A percentile compares a stretch with the other conserved stretches of the same genome.
Evolutionary conservation across 2,113 vertebrate genomes (phyloP).

Genomic region (Otus sunia): DNA sequence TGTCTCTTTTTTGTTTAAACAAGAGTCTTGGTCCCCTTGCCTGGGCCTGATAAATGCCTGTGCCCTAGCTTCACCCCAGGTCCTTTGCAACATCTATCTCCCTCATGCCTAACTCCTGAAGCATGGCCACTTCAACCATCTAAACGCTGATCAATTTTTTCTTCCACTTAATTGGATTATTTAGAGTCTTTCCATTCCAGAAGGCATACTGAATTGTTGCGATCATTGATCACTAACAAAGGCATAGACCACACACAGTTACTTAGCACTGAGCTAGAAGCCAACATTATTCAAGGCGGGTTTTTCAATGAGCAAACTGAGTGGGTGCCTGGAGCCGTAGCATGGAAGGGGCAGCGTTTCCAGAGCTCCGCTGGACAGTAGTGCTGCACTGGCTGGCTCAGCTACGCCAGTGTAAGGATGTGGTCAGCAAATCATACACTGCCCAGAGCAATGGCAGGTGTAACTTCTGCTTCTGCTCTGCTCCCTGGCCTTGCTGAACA

Average conservation of each 20-base stretch:
- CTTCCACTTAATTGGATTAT: neutral
- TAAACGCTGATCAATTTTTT: neutral
- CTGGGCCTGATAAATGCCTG: neutral
- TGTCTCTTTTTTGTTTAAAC: neutral
- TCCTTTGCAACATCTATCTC: neutral
- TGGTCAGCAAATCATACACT: neutral
- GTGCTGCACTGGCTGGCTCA: neutral
- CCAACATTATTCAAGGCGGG: neutral
- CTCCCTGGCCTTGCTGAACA: neutral
- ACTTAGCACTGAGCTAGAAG: neutral
- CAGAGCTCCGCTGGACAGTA: neutral
- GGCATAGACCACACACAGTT: neutral
- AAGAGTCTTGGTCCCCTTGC: neutral
- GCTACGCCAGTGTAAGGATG: accelerated
- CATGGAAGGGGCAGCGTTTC: neutral
- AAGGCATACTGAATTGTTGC: neutral
- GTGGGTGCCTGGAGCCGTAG: neutral
- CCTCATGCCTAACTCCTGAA: neutral
- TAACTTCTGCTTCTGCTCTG: neutral
- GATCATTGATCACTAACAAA: neutral
- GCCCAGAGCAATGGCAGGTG: neutral
- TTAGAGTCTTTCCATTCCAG: neutral
- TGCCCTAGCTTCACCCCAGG: neutral
- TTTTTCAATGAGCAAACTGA: neutral
- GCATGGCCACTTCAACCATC: neutral